Evolutionary conservation across 2,797 vertebrate genomes (phyloP), one percentile per base, ranked within the genome.

Genomic region (Takifugu ocellatus): DNA sequence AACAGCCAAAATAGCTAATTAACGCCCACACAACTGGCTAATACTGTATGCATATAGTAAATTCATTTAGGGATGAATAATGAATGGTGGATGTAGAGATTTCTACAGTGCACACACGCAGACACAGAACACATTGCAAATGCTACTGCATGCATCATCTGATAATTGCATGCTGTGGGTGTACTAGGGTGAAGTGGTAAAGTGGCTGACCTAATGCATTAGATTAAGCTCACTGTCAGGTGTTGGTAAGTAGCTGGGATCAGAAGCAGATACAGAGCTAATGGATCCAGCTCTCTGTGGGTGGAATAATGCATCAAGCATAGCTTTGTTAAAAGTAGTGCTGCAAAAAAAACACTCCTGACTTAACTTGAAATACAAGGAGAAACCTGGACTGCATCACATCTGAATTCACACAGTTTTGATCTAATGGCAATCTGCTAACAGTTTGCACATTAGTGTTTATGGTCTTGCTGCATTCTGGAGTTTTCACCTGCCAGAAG

Each of bases 121-220:
- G 82, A 84, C 77, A 72, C 79, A 77, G 66, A 66, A 77, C 61
- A 36, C 80, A 82, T 82, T 80, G 72, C 33, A 82, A 59, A 64
- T 70, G 63, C 57, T 72, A 26, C 77, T 74, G 56, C 70, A 70
- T 82, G 72, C 63, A 77, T 82, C 85, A 80, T 57, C 78, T 83
- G 79, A 72, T 90, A 87, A 89, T 87, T 78, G 79, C 77, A 83
- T 80, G 74, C 85, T 66, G 88, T 88, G 85, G 85, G 88, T 84
- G 85, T 85, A 83, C 76, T 57, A 66, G 84, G 75, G 74, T 86
- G 81, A 68, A 87, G 87, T 78, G 79, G 80, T 86, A 80, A 68
- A 87, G 87, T 78, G 79, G 80, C 77, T 85, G 88, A 87, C 86
- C 86, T 85, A 83, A 88, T 87, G 82, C 83, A 88, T 88, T 87